Evolutionary conservation across 2,888 invertebrate genomes (phyloP).

Genomic region (Prosapia bicincta): DNA sequence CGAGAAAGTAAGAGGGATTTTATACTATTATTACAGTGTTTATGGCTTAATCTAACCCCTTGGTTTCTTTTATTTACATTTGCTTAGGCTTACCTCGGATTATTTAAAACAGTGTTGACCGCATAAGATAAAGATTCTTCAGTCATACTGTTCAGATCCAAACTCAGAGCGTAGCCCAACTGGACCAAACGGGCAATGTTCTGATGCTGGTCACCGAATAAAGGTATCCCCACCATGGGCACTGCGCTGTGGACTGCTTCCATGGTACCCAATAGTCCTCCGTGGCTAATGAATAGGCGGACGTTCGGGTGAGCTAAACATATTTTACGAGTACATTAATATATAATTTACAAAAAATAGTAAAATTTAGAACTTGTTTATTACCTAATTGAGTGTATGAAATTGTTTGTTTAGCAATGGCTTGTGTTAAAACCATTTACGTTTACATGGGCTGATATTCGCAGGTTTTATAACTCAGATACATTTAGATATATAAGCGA

Average conservation of each 20-base stretch:
- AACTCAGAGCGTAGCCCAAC: conserved; percentile 54
- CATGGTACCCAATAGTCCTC: conserved; percentile 65
- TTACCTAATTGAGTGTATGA: neutral
- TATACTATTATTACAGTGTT: too few species aligned
- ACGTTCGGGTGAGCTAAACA: conserved; percentile 62
- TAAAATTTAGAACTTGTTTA: neutral
- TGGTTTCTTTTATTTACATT: too few species aligned
- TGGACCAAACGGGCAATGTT: conserved; percentile 56
- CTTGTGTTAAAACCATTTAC: neutral
- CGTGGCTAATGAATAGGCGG: conserved; percentile 66
- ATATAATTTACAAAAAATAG: too few species aligned
- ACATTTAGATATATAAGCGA: too few species aligned
- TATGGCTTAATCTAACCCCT: too few species aligned
- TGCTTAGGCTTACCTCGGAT: conserved; percentile 38
- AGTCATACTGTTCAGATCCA: conserved; percentile 36
- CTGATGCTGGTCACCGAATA: conserved; percentile 63
- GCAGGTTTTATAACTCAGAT: neutral
- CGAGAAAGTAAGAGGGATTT: too few species aligned
- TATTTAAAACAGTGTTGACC: conserved; percentile 35
- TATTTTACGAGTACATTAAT: too few species aligned
- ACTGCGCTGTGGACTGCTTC: conserved; percentile 65
- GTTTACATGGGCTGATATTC: neutral
- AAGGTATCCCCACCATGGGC: conserved; percentile 61
- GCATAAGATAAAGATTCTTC: conserved; percentile 32
- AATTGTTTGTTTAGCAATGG: neutral